Base-by-base conservation (phyloP, 1,140 invertebrate species). In the Lordiphosa collinella region DNA sequence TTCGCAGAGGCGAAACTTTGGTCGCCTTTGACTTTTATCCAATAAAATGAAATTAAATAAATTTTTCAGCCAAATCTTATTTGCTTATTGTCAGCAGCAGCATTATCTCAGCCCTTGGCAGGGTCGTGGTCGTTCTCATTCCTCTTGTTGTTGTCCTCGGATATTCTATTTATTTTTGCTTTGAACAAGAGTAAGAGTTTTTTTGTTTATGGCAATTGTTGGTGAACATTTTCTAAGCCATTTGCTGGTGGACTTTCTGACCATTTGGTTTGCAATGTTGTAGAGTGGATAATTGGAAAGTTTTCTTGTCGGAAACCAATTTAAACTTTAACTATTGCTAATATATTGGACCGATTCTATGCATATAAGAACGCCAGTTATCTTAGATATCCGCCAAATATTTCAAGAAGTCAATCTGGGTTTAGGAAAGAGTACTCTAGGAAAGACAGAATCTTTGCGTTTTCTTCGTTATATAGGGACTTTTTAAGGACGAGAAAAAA, bases 11-110 rank as follows among this genome's bases (percentile, higher is more conserved):
- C 16, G 64, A 22, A 36, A 64, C 51, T 66, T 50, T 57, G 44
- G 40, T 29, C 46, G 70, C 70, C 70, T 69, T 78, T 76, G 75
- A 82, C 70, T 80, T 56, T 68, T 38, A 58, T 60, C 75, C 65
- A 75, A 75, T 82, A 71, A 80, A 82, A 67, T 68, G 71, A 84
- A 76, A 84, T 82, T 84, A 82, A 82, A 84, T 84, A 82, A 76
- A 76, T 82, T 82, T 82, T 82, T 76, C 62, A 84, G 63, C 71
- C 66, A 84, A 82, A 82, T 84, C 76, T 76, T 84, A 84, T 84
- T 82, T 82, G 78, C 68, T 74, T 82, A 76, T 76, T 80, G 76
- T 76, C 76, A 61, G 70, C 66, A 44, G 41, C 41, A 44, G n/a
- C n/a, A n/a, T n/a, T 44, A 7, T 18, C 14, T 43, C 25, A 44